Base-by-base conservation (phyloP, 2,113 vertebrate genomes). In the Scomber japonicus region DNA sequence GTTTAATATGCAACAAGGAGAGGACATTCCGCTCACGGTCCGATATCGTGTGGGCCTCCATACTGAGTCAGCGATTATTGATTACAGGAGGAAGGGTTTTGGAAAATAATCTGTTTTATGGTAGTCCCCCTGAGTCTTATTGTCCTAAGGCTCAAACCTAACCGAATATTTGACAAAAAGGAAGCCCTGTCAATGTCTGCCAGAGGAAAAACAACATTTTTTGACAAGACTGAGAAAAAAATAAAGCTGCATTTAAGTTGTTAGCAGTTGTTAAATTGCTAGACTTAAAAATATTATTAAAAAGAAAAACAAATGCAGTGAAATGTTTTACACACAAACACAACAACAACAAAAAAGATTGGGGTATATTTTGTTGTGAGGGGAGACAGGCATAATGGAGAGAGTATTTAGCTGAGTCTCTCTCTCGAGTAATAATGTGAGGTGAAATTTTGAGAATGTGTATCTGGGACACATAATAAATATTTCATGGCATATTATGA, bases 401-500 rank as follows among this genome's bases (percentile, higher is more conserved):
- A 56, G 10, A 62, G 49, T 64, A 31, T 79, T 81, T 12, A 62
- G 49, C 62, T 72, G 48, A 57, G 78, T 54, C 11, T 76, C 62
- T 76, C 62, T 67, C 74, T 70, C 53, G 69, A 78, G 82, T 65
- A 74, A 81, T 71, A 85, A 75, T 8, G 30, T 69, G 74, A 80
- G 73, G 67, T 61, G 70, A 82, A 84, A 83, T 86, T 71, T 60
- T 30, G 60, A 74, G 49, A 81, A 70, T 78, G 77, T 84, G 54
- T 71, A 88, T 89, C 82, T 85, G 71, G 75, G 75, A 86, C 71
- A 88, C 56, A 79, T 73, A 21, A 91, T 88, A 86, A 84, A 93
- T 91, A 86, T 87, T 93, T 89, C 75, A 92, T 88, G 69, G 68
- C 57, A 80, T 83, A 85, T 78, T 84, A 91, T 90, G 82, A 91